Percentiles rank a stretch among this genome's conserved stretches.
These are phyloP conservation scores for Bovichtus variegatus DNA, from an alignment of 2,797 vertebrate genomes.

Conservation along the genomic window DNA sequence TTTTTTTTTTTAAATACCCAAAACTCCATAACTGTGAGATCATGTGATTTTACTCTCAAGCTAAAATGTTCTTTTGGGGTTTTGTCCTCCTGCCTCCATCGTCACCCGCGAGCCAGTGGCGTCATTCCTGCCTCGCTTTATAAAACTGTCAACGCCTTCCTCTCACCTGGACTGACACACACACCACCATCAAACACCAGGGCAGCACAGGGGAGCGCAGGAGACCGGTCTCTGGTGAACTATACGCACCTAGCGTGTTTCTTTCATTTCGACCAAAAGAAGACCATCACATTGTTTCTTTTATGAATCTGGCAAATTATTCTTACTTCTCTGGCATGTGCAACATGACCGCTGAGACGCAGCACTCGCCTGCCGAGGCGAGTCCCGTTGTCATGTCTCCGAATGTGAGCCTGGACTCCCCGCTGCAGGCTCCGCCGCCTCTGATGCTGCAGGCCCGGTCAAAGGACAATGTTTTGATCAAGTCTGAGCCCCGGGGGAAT, in stretches of 20 bases:
- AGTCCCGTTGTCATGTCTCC: conserved; percentile 88
- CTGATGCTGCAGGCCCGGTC: conserved; percentile 79
- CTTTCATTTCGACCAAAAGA: conserved; percentile 32
- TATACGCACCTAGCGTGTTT: background rate
- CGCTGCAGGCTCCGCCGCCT: conserved; percentile 79
- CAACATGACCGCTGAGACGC: conserved; percentile 90
- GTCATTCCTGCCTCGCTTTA: conserved; percentile 81
- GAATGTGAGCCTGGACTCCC: conserved; percentile 82
- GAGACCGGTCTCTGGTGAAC: background rate
- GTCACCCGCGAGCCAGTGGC: conserved; percentile 75
- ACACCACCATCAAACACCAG: conserved; percentile 42
- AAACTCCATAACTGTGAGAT: background rate
- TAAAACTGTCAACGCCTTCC: conserved; percentile 83
- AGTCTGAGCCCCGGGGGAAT: conserved; percentile 84
- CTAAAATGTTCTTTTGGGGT: background rate
- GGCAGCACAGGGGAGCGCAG: conserved; percentile 33
- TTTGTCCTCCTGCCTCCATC: conserved; percentile 59
- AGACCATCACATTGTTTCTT: conserved; percentile 62
- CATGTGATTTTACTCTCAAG: background rate
- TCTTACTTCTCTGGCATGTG: conserved; percentile 92
- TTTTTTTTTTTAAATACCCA: no score
- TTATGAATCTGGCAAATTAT: conserved; percentile 93
- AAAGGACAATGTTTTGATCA: conserved; percentile 85
- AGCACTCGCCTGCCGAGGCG: conserved; percentile 86
- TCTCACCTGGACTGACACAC: conserved; percentile 84